Evolutionary conservation across 2,797 vertebrate species (phyloP).

Genomic region (Trematomus bernacchii): DNA sequence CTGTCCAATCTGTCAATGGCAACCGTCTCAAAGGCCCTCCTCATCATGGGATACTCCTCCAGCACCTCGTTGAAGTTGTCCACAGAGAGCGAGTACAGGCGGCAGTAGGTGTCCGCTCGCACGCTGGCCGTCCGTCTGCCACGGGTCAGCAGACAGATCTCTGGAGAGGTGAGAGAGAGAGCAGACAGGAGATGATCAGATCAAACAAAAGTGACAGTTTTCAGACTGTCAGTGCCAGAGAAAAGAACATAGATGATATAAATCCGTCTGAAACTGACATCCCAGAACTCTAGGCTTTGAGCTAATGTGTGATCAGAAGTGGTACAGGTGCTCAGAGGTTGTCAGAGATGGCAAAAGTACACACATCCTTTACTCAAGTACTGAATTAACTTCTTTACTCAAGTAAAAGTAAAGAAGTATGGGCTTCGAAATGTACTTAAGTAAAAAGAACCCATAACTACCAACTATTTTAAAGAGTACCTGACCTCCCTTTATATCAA

Average conservation of each 20-base stretch:
- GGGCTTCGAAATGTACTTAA: too few relatives aligned
- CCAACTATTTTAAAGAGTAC: too few relatives aligned
- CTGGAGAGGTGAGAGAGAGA: constrained; percentile 70
- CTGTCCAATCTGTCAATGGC: constrained; percentile 94
- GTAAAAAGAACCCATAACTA: too few relatives aligned
- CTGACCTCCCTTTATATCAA: too few relatives aligned
- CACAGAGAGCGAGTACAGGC: constrained; percentile 93
- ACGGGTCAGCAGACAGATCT: constrained; percentile 95
- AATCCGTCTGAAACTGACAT: background rate
- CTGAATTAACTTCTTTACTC: too few relatives aligned
- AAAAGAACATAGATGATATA: background rate
- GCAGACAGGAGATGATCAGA: constrained; percentile 19
- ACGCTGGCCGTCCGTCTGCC: constrained; percentile 93
- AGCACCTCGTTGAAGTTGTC: constrained; percentile 96
- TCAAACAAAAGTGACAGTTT: constrained; percentile 18
- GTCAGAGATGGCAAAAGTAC: too few relatives aligned
- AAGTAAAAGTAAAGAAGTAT: too few relatives aligned
- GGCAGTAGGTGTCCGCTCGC: constrained; percentile 93
- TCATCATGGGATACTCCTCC: constrained; percentile 97
- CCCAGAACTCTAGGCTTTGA: background rate
- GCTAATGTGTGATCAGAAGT: constrained; percentile 15
- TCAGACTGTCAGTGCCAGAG: constrained; percentile 11
- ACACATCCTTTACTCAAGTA: too few relatives aligned
- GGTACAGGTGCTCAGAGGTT: background rate
- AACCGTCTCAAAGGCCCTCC: constrained; percentile 93